A percentile compares a stretch with the other conserved stretches of the same genome.
Evolutionary conservation across 2,797 vertebrate genomes (phyloP).

Genomic region (Geotrypetes seraphini): DNA sequence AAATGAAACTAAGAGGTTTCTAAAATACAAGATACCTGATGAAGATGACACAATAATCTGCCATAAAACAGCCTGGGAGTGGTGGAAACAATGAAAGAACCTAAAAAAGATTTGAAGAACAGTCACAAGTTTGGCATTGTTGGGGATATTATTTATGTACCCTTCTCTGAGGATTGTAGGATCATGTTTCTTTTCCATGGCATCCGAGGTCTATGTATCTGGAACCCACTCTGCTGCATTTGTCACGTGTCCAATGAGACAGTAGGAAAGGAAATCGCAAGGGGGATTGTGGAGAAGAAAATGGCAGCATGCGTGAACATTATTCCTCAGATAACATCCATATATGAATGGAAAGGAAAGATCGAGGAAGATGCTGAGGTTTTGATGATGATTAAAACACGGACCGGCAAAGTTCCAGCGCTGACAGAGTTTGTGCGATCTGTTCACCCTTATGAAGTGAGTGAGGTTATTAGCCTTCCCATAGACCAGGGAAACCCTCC

Average conservation of each 20-base stretch:
- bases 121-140: too few species aligned
- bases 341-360: slow-evolving; percentile 55
- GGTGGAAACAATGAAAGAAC: too few species aligned
- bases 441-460: slow-evolving; percentile 83
- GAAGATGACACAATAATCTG: too few species aligned
- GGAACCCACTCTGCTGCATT: slow-evolving; percentile 76
- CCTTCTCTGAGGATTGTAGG: slow-evolving; percentile 55
- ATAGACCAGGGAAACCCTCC: slow-evolving; percentile 82
- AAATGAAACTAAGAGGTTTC: too few species aligned
- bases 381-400: slow-evolving; percentile 82
- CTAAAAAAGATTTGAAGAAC: too few species aligned
- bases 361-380: slow-evolving; percentile 50
- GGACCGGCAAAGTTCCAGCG: slow-evolving; percentile 63
- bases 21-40: too few species aligned
- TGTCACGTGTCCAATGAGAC: slow-evolving; percentile 76
- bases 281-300: slow-evolving; percentile 73
- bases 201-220: slow-evolving; percentile 55
- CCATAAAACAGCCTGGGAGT: too few species aligned
- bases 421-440: slow-evolving; percentile 76
- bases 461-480: slow-evolving; percentile 78
- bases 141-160: slow-evolving; percentile 55
- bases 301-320: slow-evolving; percentile 84
- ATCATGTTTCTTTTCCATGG: slow-evolving; percentile 68
- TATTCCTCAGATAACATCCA: slow-evolving; percentile 70
- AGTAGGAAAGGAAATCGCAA: slow-evolving; percentile 72